Percentiles rank a stretch among this genome's conserved stretches.
Conservation (phyloP, 1,140 invertebrate genomes). For the Dendroctonus ponderosae region DNA sequence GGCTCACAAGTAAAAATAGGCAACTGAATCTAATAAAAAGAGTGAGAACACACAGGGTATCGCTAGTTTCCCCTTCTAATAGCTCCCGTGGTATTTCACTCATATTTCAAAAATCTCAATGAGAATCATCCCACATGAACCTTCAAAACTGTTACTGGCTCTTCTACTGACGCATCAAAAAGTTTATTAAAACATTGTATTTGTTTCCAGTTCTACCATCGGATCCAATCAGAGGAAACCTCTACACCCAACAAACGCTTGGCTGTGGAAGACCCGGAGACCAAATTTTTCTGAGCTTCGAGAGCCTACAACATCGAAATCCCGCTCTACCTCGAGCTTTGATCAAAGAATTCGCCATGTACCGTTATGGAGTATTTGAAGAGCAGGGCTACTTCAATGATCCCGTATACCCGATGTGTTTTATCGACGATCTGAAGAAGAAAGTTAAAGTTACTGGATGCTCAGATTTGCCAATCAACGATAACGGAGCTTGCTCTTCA, state of each 20-base stretch:
- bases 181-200: no score
- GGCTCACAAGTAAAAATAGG: no score
- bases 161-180: no score
- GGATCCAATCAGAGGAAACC: slow-evolving; percentile 55
- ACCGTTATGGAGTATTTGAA: slow-evolving; percentile 70
- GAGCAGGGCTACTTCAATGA: slow-evolving; percentile 63
- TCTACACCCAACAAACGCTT: slow-evolving; percentile 60
- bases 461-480: slow-evolving; percentile 53
- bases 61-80: no score
- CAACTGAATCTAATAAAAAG: no score
- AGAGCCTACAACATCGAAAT: slow-evolving; percentile 42
- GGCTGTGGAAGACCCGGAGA: slow-evolving; percentile 61
- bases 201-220: slow-evolving; percentile 47
- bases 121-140: no score
- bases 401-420: slow-evolving; percentile 59
- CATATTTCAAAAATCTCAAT: no score
- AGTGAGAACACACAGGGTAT: no score
- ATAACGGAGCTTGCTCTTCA: slow-evolving; percentile 52
- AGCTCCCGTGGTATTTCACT: no score
- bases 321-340: slow-evolving; percentile 49
- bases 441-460: slow-evolving; percentile 53
- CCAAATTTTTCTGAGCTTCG: slow-evolving; percentile 58
- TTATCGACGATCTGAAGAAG: slow-evolving; percentile 49
- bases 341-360: slow-evolving; percentile 65
- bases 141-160: no score